Evolutionary conservation across 2,888 invertebrate species (phyloP).

Genomic region (Tribolium freemani): DNA sequence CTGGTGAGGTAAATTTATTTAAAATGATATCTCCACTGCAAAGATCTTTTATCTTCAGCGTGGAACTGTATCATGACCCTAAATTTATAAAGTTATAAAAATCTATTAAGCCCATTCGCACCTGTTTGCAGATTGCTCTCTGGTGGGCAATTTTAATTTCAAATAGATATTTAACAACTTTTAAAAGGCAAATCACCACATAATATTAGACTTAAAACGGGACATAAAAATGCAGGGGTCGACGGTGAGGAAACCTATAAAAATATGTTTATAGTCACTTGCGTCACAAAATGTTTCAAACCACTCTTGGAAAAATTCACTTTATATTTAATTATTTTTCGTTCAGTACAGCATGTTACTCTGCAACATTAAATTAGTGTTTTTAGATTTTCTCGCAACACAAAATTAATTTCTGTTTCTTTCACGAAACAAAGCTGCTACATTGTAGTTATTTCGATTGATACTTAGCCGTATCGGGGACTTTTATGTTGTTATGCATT

Average conservation of each 20-base stretch:
- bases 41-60: background rate
- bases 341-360: background rate
- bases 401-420: background rate
- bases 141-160: background rate
- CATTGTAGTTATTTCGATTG: background rate
- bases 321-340: background rate
- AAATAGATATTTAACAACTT: slow-evolving; percentile 5
- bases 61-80: background rate
- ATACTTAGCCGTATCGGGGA: background rate
- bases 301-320: background rate
- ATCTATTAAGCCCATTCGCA: background rate
- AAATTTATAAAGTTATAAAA: background rate
- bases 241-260: slow-evolving; percentile 3
- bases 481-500: background rate
- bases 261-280: slow-evolving; percentile 17
- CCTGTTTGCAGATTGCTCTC: background rate
- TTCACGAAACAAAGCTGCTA: background rate
- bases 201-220: slow-evolving; percentile 7
- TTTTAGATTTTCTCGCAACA: background rate
- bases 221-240: slow-evolving; percentile 13
- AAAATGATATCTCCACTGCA: background rate
- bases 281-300: background rate
- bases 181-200: slow-evolving; percentile 17
- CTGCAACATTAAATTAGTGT: background rate
- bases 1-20: no score